Conservation (phyloP, 2,113 vertebrate genomes). For the Toxotes jaculatrix region DNA sequence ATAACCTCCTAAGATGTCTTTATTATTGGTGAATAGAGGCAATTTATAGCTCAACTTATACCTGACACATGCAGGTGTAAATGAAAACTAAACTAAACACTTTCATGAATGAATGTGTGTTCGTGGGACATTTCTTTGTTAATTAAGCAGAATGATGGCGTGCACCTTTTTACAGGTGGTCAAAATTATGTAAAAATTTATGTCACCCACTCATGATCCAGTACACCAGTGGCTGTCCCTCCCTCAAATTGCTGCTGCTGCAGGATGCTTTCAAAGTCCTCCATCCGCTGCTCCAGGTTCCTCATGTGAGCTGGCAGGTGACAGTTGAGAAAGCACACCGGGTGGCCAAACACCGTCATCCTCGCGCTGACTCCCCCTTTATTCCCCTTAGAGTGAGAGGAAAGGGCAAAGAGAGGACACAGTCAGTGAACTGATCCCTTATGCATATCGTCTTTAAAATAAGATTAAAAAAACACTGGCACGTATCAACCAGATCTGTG, state of each 20-base stretch:
- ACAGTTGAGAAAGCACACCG: conserved; percentile 98
- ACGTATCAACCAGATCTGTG: conserved; percentile 16
- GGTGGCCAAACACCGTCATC: conserved; percentile 92
- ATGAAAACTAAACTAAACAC: not conserved
- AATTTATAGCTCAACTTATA: no score
- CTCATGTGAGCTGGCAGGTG: conserved; percentile 98
- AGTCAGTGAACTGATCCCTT: not conserved
- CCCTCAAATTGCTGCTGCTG: conserved; percentile 98
- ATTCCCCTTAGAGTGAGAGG: conserved; percentile 88
- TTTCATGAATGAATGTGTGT: not conserved
- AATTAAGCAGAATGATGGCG: not conserved
- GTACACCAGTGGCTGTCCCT: conserved; percentile 88
- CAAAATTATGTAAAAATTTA: not conserved
- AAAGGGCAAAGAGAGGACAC: not conserved
- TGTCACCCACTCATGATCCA: conserved; percentile 94
- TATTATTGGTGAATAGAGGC: not conserved
- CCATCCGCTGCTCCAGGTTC: conserved; percentile 95
- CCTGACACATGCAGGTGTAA: not conserved
- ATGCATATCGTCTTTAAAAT: not conserved
- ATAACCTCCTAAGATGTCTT: not conserved
- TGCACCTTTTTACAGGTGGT: not conserved
- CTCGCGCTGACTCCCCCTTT: conserved; percentile 95
- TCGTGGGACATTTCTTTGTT: not conserved
- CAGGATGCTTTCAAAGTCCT: conserved; percentile 97
- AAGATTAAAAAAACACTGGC: not conserved